A percentile compares a stretch with the other conserved stretches of the same genome.
These are phyloP conservation scores for Aeoliscus strigatus DNA, from an alignment of 2,797 vertebrate species.

Conservation along the genomic window DNA sequence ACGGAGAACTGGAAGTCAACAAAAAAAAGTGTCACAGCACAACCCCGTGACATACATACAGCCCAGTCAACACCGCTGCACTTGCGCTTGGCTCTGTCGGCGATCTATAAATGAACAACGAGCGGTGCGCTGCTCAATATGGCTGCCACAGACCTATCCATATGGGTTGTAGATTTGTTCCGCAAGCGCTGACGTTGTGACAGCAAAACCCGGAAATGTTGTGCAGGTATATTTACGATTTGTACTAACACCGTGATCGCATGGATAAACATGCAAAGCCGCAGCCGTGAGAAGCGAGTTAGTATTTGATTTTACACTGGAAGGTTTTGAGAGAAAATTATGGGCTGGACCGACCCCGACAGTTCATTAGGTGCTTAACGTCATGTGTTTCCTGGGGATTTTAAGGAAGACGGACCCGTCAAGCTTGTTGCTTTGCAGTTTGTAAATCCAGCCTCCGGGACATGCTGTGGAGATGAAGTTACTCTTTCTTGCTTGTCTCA, in stretches of 20 bases:
- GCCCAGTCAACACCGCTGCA: constrained; percentile 26
- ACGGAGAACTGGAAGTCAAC: constrained; percentile 58
- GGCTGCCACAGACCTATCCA: constrained; percentile 15
- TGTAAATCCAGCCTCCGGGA: constrained; percentile 23
- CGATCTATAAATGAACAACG: constrained; percentile 32
- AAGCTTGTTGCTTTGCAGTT: constrained; percentile 5
- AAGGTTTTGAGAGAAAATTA: not conserved
- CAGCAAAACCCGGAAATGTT: constrained; percentile 34
- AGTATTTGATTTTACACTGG: not conserved
- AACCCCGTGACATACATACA: constrained; percentile 67
- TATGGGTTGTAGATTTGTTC: constrained; percentile 8
- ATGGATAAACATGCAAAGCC: no score
- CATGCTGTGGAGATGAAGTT: constrained; percentile 78
- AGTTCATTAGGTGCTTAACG: not conserved
- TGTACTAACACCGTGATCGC: not conserved
- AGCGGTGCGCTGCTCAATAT: not conserved
- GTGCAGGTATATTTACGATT: not conserved
- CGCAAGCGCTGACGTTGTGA: not conserved
- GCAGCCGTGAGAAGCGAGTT: no score
- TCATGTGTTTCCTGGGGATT: constrained; percentile 65
- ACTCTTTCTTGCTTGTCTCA: constrained; percentile 83
- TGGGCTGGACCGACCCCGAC: rapidly evolving
- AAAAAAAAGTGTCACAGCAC: constrained; percentile 63
- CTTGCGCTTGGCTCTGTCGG: constrained; percentile 8
- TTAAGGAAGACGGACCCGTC: constrained; percentile 55